These are phyloP conservation scores for Telmatherina bonti DNA, from an alignment of 2,797 vertebrate genomes.

Conservation along the genomic window DNA sequence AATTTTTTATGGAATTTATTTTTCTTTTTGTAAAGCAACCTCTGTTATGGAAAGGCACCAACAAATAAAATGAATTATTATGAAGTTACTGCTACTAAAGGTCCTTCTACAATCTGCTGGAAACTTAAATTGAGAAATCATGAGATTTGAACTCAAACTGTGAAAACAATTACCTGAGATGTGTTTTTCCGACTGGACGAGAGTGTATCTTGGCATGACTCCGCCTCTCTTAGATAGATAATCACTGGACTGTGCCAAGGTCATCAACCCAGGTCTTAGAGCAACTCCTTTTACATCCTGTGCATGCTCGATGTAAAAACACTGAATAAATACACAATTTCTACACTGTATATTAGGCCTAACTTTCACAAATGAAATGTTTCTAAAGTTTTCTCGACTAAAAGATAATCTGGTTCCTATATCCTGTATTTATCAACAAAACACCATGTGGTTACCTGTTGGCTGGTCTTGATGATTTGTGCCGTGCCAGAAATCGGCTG, in stretches of 20 bases:
- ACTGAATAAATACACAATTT: background rate
- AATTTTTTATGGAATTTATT: too few species aligned
- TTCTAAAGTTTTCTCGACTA: background rate
- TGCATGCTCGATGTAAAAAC: constrained; percentile 13
- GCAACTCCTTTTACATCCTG: constrained; percentile 56
- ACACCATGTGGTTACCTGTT: constrained; percentile 82
- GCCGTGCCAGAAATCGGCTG: constrained; percentile 47
- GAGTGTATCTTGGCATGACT: constrained; percentile 32
- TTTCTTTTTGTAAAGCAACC: too few species aligned
- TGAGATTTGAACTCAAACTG: background rate
- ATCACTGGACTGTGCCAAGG: constrained; percentile 30
- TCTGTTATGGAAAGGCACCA: too few species aligned
- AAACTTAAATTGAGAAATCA: background rate
- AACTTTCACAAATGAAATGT: background rate
- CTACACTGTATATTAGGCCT: background rate
- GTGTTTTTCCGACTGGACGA: constrained; percentile 51
- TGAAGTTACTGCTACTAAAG: too few species aligned
- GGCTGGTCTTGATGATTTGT: constrained; percentile 73
- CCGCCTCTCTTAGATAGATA: constrained; percentile 37
- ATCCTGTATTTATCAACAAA: background rate
- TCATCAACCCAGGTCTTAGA: constrained; percentile 34
- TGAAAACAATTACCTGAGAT: constrained; percentile 49
- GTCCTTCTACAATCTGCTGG: too few species aligned
- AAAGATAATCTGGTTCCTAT: background rate
- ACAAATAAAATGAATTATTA: too few species aligned